Base-by-base conservation (phyloP, 1,140 invertebrate species). In the Ganaspis sp. region DNA sequence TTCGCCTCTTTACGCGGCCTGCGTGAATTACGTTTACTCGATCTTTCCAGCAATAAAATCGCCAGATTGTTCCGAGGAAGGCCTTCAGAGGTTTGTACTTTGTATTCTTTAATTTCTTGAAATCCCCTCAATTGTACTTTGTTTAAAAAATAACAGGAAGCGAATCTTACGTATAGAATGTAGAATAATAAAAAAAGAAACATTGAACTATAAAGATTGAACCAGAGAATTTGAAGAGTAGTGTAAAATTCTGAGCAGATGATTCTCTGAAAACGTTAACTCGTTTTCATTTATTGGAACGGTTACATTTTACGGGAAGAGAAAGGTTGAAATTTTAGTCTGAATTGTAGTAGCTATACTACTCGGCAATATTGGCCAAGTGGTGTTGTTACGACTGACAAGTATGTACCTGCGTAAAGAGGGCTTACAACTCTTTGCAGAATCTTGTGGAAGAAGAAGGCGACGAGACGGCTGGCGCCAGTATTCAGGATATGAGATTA, bases 21-120 rank as follows among this genome's bases (percentile, higher is more conserved):
- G 23, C 92, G 93, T 17, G 92, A 92, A 71, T 85, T 97, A 0
- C 92, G 92, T 54, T 87, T 93, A 4, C 92, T 96, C 9, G 95
- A 96, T 89, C 88, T 96, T 9, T 96, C 95, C 1, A 92, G 94
- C 86, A 97, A 97, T 85, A 93, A 92, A 86, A 96, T 97, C 40
- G 91, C 89, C 26, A 92, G 91, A 21, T 87, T 97, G 0, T 92
- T 92, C 29, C 94, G 94, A 45, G 86, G 88, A 69, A 81, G 83
- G 34, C 93, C 94, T 23, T 94, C 94, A 49, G 94, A 95, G 91
- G 94, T 95, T 54, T 17, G 69, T 71, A 23, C 23, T 29, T n/a
- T n/a, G 4, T 64, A 12, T 58, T 29, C 9, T 1, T 26, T 26
- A 58, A 3, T 26, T 26, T 12, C 21, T 26, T 29, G 0, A 12